A percentile compares a stretch with the other conserved stretches of the same genome.
Conservation (phyloP, 2,888 invertebrate species). For the Andrena bucephala region DNA sequence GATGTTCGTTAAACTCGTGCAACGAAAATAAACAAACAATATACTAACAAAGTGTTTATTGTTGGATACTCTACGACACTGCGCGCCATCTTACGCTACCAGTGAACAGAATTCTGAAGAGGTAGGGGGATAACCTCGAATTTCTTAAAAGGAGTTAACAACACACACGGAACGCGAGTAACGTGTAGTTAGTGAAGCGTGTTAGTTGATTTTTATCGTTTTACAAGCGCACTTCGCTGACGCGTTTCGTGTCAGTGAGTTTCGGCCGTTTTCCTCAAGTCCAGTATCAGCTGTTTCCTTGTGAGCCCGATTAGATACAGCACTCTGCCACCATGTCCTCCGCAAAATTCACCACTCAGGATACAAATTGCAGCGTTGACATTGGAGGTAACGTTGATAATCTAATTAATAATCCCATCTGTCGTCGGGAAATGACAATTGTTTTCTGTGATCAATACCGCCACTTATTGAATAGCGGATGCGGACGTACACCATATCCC, state of each 20-base stretch:
- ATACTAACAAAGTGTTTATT: not conserved
- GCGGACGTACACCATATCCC: no score
- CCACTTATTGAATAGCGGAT: not conserved
- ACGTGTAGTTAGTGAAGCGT: not conserved
- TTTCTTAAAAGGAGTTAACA: slow-evolving; percentile 8
- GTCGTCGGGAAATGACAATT: not conserved
- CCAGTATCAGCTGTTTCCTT: slow-evolving; percentile 37
- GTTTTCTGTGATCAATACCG: not conserved
- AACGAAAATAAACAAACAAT: not conserved
- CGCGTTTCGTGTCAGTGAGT: slow-evolving; percentile 52
- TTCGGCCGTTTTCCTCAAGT: slow-evolving; percentile 27
- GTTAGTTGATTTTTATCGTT: not conserved
- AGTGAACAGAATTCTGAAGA: not conserved
- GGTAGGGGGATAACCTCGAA: slow-evolving; percentile 47
- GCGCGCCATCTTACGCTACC: slow-evolving; percentile 40
- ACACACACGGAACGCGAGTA: not conserved
- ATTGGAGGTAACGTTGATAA: slow-evolving; percentile 66
- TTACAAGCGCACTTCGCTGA: not conserved
- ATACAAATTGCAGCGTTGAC: slow-evolving; percentile 52
- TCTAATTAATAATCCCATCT: not conserved
- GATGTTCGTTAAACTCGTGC: not conserved
- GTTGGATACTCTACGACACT: not conserved
- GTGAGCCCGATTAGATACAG: not conserved
- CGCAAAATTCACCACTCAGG: slow-evolving; percentile 20
- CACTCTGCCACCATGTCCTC: slow-evolving; percentile 57